A percentile compares a stretch with the other conserved stretches of the same genome.
Conservation (phyloP, 2,888 invertebrate species). For the Phengaris alcon region DNA sequence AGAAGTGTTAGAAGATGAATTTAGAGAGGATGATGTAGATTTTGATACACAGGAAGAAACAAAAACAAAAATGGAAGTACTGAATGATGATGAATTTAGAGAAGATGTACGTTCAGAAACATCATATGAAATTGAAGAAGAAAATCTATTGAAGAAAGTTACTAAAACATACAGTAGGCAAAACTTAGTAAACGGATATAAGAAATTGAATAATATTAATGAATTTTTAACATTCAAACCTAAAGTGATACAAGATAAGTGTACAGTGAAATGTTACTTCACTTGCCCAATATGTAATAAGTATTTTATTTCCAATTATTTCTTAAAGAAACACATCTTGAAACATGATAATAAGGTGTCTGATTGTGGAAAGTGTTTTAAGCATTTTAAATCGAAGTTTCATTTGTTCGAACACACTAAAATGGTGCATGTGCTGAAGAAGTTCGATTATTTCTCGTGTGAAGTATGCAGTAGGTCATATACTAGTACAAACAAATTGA, state of each 20-base stretch:
- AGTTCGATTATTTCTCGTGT: constrained; percentile 47
- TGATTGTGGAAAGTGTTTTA: constrained; percentile 50
- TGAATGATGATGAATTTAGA: constrained; percentile 73
- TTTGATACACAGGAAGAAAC: constrained; percentile 44
- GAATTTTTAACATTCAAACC: constrained; percentile 66
- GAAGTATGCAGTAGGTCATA: constrained; percentile 56
- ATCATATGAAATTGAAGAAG: constrained; percentile 36
- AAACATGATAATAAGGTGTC: constrained; percentile 52
- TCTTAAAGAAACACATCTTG: constrained; percentile 57
- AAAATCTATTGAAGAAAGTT: constrained; percentile 47
- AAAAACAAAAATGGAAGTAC: constrained; percentile 54
- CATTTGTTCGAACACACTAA: constrained; percentile 61
- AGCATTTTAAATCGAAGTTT: constrained; percentile 57
- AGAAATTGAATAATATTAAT: constrained; percentile 46
- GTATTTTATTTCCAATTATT: constrained; percentile 65
- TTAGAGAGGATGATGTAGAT: constrained; percentile 45
- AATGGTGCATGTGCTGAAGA: constrained; percentile 52
- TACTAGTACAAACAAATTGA: constrained; percentile 44
- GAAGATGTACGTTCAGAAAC: constrained; percentile 7
- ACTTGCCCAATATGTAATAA: constrained; percentile 63
- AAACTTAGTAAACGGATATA: constrained; percentile 54
- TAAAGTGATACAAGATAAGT: constrained; percentile 42
- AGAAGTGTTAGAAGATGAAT: constrained; percentile 70
- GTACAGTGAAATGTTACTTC: constrained; percentile 44
- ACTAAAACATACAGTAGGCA: constrained; percentile 50